These are phyloP conservation scores for Pilophorus perplexus DNA, from an alignment of 2,888 invertebrate species.

Conservation along the genomic window DNA sequence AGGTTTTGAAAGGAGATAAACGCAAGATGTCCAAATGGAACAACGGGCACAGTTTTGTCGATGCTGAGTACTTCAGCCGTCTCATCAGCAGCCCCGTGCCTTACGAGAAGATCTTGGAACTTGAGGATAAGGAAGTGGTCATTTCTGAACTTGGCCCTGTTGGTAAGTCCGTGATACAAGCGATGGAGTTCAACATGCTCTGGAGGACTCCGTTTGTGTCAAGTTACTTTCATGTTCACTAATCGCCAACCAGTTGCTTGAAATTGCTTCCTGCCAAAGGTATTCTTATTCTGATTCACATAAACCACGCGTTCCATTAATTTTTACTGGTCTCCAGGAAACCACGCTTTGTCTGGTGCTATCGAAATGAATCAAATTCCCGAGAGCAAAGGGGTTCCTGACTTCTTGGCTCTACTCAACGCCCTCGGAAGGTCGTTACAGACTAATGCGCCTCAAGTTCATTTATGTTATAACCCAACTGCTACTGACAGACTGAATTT, in stretches of 20 bases:
- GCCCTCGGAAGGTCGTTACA: slow-evolving; percentile 41
- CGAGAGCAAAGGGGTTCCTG: slow-evolving; percentile 7
- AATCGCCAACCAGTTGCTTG: no score
- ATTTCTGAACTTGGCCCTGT: slow-evolving; percentile 69
- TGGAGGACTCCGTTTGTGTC: no score
- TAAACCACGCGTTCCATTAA: no score
- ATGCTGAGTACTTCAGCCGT: slow-evolving; percentile 31
- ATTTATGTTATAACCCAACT: not conserved
- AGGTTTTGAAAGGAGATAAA: slow-evolving; percentile 29
- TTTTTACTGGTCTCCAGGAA: no score
- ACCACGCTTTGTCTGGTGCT: slow-evolving; percentile 50
- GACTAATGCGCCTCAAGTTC: no score
- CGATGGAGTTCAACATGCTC: no score
- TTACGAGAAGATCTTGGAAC: slow-evolving; percentile 9
- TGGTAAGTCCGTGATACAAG: no score
- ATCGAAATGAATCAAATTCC: not conserved
- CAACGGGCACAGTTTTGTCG: slow-evolving; percentile 19
- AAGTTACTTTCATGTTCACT: no score
- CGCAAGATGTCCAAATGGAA: slow-evolving; percentile 30
- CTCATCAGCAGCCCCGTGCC: not conserved
- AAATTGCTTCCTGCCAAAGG: no score
- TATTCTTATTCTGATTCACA: no score
- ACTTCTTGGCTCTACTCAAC: slow-evolving; percentile 21
- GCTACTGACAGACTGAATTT: not conserved
- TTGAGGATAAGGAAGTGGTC: not conserved